Evolutionary conservation across 2,113 vertebrate species (phyloP).

Genomic region (Indri indri): DNA sequence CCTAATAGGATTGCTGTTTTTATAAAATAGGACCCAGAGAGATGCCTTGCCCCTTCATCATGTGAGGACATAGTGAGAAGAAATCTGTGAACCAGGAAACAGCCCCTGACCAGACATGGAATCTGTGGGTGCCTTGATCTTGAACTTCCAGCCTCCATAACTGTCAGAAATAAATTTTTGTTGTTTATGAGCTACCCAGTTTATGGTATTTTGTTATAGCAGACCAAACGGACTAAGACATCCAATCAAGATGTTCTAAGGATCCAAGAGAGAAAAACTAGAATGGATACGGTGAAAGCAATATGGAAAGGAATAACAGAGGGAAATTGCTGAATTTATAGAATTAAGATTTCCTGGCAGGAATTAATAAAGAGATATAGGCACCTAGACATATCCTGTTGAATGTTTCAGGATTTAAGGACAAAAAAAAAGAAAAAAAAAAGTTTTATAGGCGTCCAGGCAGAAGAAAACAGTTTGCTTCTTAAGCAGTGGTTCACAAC

Average conservation of each 20-base stretch:
- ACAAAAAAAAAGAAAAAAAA: neutral
- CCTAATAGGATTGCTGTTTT: neutral
- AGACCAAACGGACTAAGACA: neutral
- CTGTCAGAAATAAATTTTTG: neutral
- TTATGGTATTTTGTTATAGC: neutral
- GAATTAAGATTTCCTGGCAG: neutral
- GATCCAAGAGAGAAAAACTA: conserved; percentile 33
- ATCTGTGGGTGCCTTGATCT: neutral
- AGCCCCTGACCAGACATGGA: neutral
- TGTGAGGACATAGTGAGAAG: neutral
- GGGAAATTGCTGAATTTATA: neutral
- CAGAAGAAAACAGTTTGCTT: neutral
- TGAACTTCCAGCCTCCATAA: neutral
- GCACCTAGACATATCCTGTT: neutral
- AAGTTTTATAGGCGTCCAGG: neutral
- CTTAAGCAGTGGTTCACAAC: neutral
- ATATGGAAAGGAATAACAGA: neutral
- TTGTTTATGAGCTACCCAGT: neutral
- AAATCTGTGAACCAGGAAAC: neutral
- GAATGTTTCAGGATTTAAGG: conserved; percentile 16
- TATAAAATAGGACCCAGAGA: neutral
- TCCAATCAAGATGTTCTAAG: neutral
- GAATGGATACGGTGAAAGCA: neutral
- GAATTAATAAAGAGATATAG: neutral
- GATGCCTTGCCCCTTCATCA: neutral